These are phyloP conservation scores for Lordiphosa collinella DNA, from an alignment of 1,140 invertebrate species.

Conservation along the genomic window DNA sequence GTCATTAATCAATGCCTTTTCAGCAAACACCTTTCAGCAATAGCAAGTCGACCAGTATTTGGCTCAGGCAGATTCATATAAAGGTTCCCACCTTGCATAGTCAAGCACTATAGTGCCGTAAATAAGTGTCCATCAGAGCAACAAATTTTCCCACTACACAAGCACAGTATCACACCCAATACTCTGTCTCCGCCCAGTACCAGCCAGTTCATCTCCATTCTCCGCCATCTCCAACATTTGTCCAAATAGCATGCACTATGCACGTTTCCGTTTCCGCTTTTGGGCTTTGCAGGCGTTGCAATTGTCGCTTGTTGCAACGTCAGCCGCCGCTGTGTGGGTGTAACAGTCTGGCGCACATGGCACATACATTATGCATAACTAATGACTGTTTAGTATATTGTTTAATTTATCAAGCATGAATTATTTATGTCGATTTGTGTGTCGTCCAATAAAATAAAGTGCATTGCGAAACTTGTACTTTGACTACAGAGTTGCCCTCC, in stretches of 20 bases:
- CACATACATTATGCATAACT: constrained; percentile 74
- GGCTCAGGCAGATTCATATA: too few relatives aligned
- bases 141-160: constrained; percentile 16
- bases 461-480: constrained; percentile 34
- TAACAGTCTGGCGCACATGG: constrained; percentile 59
- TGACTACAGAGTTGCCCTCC: constrained; percentile 9
- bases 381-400: constrained; percentile 72
- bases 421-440: constrained; percentile 63
- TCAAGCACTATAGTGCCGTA: constrained; percentile 18
- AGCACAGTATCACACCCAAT: constrained; percentile 5
- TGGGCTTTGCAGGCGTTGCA: constrained; percentile 67
- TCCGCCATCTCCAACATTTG: constrained; percentile 42
- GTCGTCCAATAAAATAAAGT: constrained; percentile 42
- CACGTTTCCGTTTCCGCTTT: constrained; percentile 72
- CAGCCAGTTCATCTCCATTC: constrained; percentile 5
- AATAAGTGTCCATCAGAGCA: constrained; percentile 29
- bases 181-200: background rate
- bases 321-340: constrained; percentile 35
- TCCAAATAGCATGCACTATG: constrained; percentile 73
- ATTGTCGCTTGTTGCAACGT: constrained; percentile 64
- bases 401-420: constrained; percentile 78
- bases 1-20: too few relatives aligned
- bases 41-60: background rate
- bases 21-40: too few relatives aligned
- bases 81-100: too few relatives aligned